Evolutionary conservation across 2,113 vertebrate species (phyloP), one percentile per base, ranked within the genome.

Genomic region (Ranitomeya imitator): DNA sequence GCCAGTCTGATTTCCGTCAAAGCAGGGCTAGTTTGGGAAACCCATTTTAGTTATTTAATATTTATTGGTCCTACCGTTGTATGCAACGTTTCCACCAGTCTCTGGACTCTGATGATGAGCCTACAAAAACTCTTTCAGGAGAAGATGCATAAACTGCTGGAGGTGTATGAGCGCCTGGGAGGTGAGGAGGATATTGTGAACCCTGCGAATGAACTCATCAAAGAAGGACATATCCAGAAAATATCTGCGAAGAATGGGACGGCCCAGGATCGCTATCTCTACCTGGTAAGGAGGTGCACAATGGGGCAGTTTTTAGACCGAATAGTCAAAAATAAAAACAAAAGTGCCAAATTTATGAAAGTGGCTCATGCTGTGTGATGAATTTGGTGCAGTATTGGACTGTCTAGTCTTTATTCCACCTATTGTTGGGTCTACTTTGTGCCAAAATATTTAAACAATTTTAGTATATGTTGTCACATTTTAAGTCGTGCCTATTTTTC

Each of bases 141-240:
- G 93, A 99, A 99, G 91, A 99, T 99, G 98, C 95, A 99, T 91
- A 99, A 97, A 87, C 96, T 99, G 79, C 92, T 99, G 93, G 98
- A 99, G 92, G 98, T 99, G 45, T 97, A 99, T 0, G 98, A 99
- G 90, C 92, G 96, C 23, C 95, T 99, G 0, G 98, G 97, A 13
- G 98, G 98, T 1, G 98, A 99, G 90, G 98, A 99, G 83, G 97
- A 99, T 91, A 99, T 99, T 4, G 98, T 99, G 63, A 99, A 99
- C 90, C 98, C 98, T 0, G 97, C 98, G 89, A 99, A 99, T 4
- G 98, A 99, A 90, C 95, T 99, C 89, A 98, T 99, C 92, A 99
- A 99, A 93, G 98, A 99, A 91, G 98, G 98, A 9, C 96, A 96
- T 23, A 98, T 99, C 91, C 97, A 97, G 94, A 99, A 99, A 90